A percentile compares a stretch with the other conserved stretches of the same genome.
Evolutionary conservation across 2,113 vertebrate species (phyloP).

Genomic region (Urocolius indicus): DNA sequence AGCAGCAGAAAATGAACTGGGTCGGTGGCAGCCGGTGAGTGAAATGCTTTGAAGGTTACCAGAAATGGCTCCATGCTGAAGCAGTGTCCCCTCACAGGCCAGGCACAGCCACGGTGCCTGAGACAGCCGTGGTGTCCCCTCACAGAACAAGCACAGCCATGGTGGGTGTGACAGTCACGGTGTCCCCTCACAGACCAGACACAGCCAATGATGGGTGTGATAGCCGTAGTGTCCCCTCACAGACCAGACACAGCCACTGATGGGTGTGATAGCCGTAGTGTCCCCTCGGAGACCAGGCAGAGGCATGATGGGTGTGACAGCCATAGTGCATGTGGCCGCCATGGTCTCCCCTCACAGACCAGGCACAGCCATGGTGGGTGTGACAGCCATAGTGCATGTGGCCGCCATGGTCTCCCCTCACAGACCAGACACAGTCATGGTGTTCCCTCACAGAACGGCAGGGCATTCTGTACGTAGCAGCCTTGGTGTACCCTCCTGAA

Average conservation of each 20-base stretch:
- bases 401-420: background rate
- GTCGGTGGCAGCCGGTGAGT: conserved; percentile 87
- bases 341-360: rapidly evolving
- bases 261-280: rapidly evolving
- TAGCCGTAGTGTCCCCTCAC: rapidly evolving
- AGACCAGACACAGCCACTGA: rapidly evolving
- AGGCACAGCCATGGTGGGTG: too few species aligned
- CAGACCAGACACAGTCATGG: rapidly evolving
- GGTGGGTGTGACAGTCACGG: rapidly evolving
- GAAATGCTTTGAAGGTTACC: background rate
- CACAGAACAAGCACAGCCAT: background rate
- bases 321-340: rapidly evolving
- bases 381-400: too few species aligned
- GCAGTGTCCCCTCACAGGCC: background rate
- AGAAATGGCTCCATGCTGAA: background rate
- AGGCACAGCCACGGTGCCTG: rapidly evolving
- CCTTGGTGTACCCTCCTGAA: rapidly evolving
- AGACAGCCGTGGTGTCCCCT: rapidly evolving
- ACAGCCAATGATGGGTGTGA: background rate
- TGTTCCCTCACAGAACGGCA: background rate
- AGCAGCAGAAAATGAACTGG: conserved; percentile 85
- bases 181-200: rapidly evolving
- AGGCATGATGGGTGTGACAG: background rate
- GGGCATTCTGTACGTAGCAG: background rate
- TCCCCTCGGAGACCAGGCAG: rapidly evolving